Conservation (phyloP, 2,113 vertebrate genomes). For the Vicugna pacos region DNA sequence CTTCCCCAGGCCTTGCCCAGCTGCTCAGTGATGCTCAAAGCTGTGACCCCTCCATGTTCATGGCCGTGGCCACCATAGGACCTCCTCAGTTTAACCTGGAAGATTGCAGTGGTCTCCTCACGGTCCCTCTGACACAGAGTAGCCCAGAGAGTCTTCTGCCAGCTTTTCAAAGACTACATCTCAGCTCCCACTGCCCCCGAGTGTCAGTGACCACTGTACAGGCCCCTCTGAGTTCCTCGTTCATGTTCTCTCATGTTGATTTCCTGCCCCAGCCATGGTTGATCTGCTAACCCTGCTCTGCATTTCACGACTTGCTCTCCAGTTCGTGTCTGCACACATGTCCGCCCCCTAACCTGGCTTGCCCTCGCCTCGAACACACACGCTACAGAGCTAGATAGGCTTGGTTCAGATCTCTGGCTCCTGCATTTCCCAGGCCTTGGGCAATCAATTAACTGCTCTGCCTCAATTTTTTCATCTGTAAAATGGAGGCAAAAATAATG, state of each 20-base stretch:
- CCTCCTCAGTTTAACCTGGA: background rate
- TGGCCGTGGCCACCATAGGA: background rate
- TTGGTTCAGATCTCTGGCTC: background rate
- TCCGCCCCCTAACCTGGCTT: background rate
- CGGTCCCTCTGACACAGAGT: background rate
- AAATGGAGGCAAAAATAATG: background rate
- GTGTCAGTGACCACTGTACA: too few species aligned
- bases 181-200: background rate
- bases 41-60: background rate
- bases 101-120: background rate
- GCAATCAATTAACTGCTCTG: background rate
- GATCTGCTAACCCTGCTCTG: background rate
- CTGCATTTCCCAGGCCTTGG: background rate
- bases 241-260: background rate
- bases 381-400: background rate
- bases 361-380: background rate
- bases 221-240: background rate
- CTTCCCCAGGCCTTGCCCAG: background rate
- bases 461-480: background rate
- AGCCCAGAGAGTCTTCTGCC: background rate
- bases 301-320: background rate
- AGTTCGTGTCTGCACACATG: rapidly evolving
- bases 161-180: background rate
- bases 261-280: background rate
- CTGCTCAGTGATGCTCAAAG: background rate